Percentiles rank a stretch among this genome's conserved stretches.
Conservation (phyloP, 2,888 invertebrate species). For the Campoletis raptor region DNA sequence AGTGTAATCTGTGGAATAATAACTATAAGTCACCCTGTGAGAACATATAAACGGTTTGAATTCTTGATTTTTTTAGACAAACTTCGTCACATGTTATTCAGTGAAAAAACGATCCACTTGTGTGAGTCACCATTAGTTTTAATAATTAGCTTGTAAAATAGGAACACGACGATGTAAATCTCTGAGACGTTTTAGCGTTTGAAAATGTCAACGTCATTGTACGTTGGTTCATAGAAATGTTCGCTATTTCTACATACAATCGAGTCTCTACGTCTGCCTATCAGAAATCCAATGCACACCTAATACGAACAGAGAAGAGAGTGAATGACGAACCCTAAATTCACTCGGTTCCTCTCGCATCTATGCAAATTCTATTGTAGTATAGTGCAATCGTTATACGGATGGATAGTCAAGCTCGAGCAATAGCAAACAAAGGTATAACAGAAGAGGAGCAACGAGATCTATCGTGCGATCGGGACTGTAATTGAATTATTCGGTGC, state of each 20-base stretch:
- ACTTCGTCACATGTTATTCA: no score
- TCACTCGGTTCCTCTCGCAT: slow-evolving; percentile 25
- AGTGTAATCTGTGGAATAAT: no score
- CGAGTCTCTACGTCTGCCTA: neutral
- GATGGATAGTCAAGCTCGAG: slow-evolving; percentile 33
- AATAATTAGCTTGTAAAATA: no score
- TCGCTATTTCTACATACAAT: neutral
- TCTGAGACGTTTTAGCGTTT: neutral
- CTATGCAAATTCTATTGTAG: slow-evolving; percentile 59
- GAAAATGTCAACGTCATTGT: slow-evolving; percentile 16
- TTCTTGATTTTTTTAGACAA: no score
- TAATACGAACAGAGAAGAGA: slow-evolving; percentile 3
- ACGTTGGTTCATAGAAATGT: neutral
- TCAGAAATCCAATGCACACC: neutral
- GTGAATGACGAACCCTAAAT: slow-evolving; percentile 34
- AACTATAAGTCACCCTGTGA: no score
- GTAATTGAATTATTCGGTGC: slow-evolving; percentile 62
- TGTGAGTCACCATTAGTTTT: no score
- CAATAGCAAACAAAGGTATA: neutral
- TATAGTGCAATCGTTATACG: slow-evolving; percentile 30
- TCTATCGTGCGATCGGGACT: slow-evolving; percentile 24
- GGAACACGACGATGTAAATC: neutral
- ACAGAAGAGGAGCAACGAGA: slow-evolving; percentile 30
- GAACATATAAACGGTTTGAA: no score
- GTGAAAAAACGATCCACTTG: no score